These are phyloP conservation scores for Elanoides forficatus DNA, from an alignment of 2,113 vertebrate species.

Conservation along the genomic window DNA sequence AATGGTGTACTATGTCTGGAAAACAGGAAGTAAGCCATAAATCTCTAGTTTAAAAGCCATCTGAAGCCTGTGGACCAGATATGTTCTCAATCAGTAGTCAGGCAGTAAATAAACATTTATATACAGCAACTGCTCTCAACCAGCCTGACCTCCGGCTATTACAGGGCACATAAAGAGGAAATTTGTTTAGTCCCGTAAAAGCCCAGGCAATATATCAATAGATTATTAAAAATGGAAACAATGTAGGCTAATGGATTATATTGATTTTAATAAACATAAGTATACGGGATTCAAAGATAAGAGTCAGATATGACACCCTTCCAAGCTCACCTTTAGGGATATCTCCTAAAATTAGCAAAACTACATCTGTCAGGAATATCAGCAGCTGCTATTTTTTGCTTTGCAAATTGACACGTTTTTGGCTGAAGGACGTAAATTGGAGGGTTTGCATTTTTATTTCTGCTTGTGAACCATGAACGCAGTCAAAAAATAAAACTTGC, in stretches of 20 bases:
- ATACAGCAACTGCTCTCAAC: slow-evolving; percentile 73
- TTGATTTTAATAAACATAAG: slow-evolving; percentile 84
- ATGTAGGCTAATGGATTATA: slow-evolving; percentile 78
- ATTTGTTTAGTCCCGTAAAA: slow-evolving; percentile 85
- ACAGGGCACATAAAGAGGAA: slow-evolving; percentile 78
- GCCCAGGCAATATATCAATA: slow-evolving; percentile 81
- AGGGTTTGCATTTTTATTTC: neutral
- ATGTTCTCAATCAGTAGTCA: slow-evolving; percentile 83
- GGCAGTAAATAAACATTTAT: slow-evolving; percentile 84
- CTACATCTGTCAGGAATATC: neutral
- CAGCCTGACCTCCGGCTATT: slow-evolving; percentile 75
- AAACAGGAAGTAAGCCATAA: slow-evolving; percentile 79
- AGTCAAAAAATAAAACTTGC: neutral
- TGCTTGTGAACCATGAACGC: neutral
- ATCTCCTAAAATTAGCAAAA: slow-evolving; percentile 5
- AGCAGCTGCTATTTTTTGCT: neutral
- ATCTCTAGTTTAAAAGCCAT: slow-evolving; percentile 79
- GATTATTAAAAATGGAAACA: slow-evolving; percentile 80
- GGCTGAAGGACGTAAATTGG: slow-evolving; percentile 1
- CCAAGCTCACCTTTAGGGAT: neutral
- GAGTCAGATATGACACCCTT: slow-evolving; percentile 48
- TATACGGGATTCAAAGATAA: slow-evolving; percentile 76
- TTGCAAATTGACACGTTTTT: neutral
- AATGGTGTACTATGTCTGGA: slow-evolving; percentile 71
- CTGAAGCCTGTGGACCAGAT: slow-evolving; percentile 78